phyloP scores from a whole-genome alignment of 2,113 vertebrate genomes.

The Alligator sinensis region DNA sequence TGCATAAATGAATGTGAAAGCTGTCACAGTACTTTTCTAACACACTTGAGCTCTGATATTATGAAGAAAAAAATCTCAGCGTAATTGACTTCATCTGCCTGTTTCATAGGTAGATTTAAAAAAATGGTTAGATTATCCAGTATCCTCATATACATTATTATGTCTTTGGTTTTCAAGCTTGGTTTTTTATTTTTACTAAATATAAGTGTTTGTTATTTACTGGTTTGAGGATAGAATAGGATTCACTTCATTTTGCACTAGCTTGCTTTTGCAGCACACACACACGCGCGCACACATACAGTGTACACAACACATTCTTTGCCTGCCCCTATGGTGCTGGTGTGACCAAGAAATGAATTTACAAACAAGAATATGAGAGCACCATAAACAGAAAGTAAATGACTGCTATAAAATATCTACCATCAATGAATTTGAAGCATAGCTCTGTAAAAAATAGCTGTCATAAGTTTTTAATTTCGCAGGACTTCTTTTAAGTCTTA shows the following conservation, averaged over 20 bases:
- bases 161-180: neutral
- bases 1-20: neutral
- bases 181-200: neutral
- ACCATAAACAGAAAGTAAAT: neutral
- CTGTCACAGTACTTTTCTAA: neutral
- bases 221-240: neutral
- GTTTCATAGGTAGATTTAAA: neutral
- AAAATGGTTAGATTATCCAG: rapidly evolving
- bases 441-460: neutral
- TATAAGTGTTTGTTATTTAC: neutral
- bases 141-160: rapidly evolving
- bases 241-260: neutral
- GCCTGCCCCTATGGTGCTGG: neutral
- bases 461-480: neutral
- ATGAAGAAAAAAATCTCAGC: neutral
- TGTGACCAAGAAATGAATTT: neutral
- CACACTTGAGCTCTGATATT: neutral
- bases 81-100: neutral
- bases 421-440: neutral
- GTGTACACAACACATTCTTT: neutral
- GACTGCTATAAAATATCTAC: neutral
- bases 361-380: neutral
- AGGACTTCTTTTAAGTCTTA: neutral
- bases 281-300: neutral
- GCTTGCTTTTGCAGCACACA: neutral